phyloP scores from a whole-genome alignment of 2,797 vertebrate genomes.

The Linurgus olivaceus region DNA sequence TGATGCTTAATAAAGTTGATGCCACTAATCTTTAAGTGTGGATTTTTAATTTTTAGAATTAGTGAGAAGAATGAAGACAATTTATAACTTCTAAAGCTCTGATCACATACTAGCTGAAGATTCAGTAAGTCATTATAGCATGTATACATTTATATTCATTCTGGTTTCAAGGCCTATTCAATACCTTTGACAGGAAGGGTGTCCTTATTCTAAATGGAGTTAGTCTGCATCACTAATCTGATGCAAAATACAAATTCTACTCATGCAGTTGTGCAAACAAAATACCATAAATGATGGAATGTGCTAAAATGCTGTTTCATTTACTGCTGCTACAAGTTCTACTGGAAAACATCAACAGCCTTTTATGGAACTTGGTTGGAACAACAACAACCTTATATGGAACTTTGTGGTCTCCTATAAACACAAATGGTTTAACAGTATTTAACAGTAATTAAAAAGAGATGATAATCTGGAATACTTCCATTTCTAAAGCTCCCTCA shows the following conservation, averaged over 20 bases:
- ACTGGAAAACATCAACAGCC: neutral
- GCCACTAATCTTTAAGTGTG: neutral
- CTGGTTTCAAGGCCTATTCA: neutral
- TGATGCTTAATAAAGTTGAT: neutral
- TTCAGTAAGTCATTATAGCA: neutral
- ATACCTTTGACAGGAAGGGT: neutral
- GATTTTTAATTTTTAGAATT: neutral
- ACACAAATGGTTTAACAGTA: neutral
- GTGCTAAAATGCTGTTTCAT: neutral
- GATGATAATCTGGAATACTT: neutral
- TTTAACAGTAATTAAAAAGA: neutral
- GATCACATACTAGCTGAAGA: neutral
- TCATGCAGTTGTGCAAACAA: neutral
- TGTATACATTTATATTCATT: neutral
- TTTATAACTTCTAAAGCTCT: neutral
- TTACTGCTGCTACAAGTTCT: neutral
- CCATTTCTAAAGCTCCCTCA: neutral
- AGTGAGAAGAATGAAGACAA: neutral
- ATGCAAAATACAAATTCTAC: neutral
- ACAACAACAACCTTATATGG: neutral
- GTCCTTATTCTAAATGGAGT: neutral
- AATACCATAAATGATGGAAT: neutral
- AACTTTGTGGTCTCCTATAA: neutral
- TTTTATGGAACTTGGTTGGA: neutral
- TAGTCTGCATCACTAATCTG: neutral